Evolutionary conservation across 2,888 invertebrate genomes (phyloP), one percentile per base, ranked within the genome.

Genomic region (Eristalis intricaria): DNA sequence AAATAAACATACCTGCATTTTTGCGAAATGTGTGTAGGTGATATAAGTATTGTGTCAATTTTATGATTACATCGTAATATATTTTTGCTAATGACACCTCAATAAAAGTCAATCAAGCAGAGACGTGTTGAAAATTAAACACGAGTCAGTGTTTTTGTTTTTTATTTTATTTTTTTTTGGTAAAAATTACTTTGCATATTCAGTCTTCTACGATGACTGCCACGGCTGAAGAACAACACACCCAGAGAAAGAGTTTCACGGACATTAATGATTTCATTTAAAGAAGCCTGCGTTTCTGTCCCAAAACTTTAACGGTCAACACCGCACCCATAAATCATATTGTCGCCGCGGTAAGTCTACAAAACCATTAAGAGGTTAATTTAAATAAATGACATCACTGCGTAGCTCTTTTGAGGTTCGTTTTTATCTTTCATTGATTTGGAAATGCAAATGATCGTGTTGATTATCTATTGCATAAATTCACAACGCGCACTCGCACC

Each of bases 381-480:
- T 56, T 32, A 29, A 50, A 56, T 19, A 13, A 22, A 68, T 76
- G 61, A 32, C 69, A 35, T 77, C 63, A 64, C 23, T 64, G 19
- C 29, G 23, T 56, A 29, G 22, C 76, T 32, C n/a, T 69, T n/a
- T 69, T 32, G 61, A 35, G 15, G 43, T 15, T 4, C 22, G 13
- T 19, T 50, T 50, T 60, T 78, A 68, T 61, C 60, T 50, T 19
- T 19, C 19, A 50, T 50, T 19, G 8, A 50, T 50, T 50, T 50
- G 50, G 19, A 11, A 66, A 84, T 84, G 74, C 80, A 71, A 76
- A 84, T 75, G 40, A 43, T 61, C 32, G 26, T 56, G 11, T 73
- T 38, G 23, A 69, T 69, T 79, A 69, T 66, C 66, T 35, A 38
- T 84, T 84, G 71, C 80, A 80, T 71, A 76, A 80, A 80, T 80